Base-by-base conservation (phyloP, 2,888 invertebrate genomes). In the Heliconius cydno region DNA sequence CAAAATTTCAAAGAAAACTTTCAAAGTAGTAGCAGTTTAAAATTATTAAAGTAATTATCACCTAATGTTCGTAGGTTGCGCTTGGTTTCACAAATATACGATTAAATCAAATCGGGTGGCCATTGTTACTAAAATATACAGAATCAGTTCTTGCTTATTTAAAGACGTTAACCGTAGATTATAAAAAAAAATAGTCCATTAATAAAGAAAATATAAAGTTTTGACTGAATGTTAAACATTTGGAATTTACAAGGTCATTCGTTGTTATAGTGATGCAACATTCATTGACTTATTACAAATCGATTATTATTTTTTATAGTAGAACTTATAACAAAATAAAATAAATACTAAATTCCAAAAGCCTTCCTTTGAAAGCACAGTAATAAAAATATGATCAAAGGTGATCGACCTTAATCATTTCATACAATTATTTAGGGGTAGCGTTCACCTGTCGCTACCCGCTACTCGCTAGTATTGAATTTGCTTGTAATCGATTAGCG, bases 401-500 rank as follows among this genome's bases (percentile, higher is more conserved):
- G 74, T 79, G 67, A 68, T 79, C 68, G 68, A 79, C 74, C 79
- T 30, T 67, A 70, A 79, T 75, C n/a, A 46, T 68, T 79, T 68
- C 28, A 57, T 73, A 78, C 73, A 79, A 67, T 75, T 75, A 63
- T 79, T 79, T 79, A 79, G 79, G 75, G 78, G 74, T 68, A 74
- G 73, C 68, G 57, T 78, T 68, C 81, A 80, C 80, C 79, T 82
- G 82, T 76, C 79, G 78, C 73, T 78, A 79, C 81, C 82, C 79
- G 80, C 76, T 78, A 79, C 82, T 83, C 79, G 80, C 76, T 78
- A 79, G 82, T 84, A 86, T 85, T 85, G 85, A 84, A 84, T 85
- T 84, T 82, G 82, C 83, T 80, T 82, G 80, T 80, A 85, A 85
- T 84, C 84, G 86, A 84, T 85, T 83, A 83, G n/a, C 81, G 82